A percentile compares a stretch with the other conserved stretches of the same genome.
phyloP scores from a whole-genome alignment of 2,888 invertebrate genomes.

The Ashinkailepas kermadecensis region DNA sequence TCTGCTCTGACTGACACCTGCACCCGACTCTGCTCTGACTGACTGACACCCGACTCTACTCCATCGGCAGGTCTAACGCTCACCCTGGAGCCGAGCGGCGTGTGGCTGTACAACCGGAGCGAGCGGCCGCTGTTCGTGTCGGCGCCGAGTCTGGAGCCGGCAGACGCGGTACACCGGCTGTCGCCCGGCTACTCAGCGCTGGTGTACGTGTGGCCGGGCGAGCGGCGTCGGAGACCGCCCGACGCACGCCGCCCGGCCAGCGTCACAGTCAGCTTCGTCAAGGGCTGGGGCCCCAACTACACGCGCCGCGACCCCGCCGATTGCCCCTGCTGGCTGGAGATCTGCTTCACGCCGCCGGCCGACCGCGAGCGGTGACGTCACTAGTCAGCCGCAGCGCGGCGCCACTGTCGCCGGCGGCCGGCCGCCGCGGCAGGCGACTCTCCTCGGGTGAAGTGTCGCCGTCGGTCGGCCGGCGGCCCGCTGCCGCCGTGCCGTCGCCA shows the following conservation, averaged over 20 bases:
- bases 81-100: constrained; percentile 71
- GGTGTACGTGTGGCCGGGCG: constrained; percentile 61
- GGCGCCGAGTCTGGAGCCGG: constrained; percentile 64
- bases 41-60: neutral
- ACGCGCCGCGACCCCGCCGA: constrained; percentile 74
- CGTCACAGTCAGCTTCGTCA: constrained; percentile 83
- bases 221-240: neutral
- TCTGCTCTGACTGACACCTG: no score
- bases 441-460: neutral
- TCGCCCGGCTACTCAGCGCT: constrained; percentile 78
- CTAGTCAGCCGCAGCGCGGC: constrained; percentile 7
- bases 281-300: constrained; percentile 88
- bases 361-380: neutral
- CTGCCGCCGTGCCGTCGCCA: neutral
- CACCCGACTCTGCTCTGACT: no score
- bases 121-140: constrained; percentile 74
- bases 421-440: neutral
- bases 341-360: constrained; percentile 51
- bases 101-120: constrained; percentile 82
- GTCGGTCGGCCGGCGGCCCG: neutral
- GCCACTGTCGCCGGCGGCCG: neutral
- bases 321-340: constrained; percentile 89
- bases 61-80: constrained; percentile 61
- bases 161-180: constrained; percentile 62
- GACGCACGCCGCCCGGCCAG: constrained; percentile 56